Evolutionary conservation across 2,113 vertebrate genomes (phyloP), one percentile per base, ranked within the genome.

Genomic region (Cygnus buccinator): DNA sequence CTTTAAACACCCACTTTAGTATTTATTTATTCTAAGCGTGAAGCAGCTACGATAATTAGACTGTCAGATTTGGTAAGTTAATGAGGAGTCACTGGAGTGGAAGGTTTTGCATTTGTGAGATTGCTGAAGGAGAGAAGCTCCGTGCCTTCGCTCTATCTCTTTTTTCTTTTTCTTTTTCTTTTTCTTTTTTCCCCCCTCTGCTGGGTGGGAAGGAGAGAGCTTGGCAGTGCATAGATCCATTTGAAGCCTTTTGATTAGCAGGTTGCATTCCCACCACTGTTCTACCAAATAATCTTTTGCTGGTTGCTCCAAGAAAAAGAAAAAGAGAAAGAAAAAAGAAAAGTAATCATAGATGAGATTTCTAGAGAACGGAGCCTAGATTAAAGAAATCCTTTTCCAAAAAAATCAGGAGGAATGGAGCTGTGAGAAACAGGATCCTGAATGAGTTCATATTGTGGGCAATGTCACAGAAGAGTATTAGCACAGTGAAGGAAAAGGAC

Each of bases 1-100:
- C 95, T 97, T 98, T 98, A 97, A 98, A 98, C 97, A 97, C 87
- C 95, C 97, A 96, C 98, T 98, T 98, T 98, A 97, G 67, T 98
- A 98, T 98, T 98, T 98, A 98, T 98, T 98, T 98, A 98, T 98
- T 98, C 98, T 97, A 97, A 97, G 97, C 21, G 72, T 46, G 74
- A 97, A 98, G 98, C 97, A 96, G 97, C 98, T 96, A 93, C 89
- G 72, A 96, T 98, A 98, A 98, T 98, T 98, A 98, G 97, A 97
- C 97, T 98, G 98, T 98, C 98, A 98, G 98, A 97, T 97, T 98
- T 95, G 37, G 97, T 96, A 96, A 98, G 97, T 97, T 98, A 98
- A 98, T 98, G 98, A 98, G 98, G 96, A 98, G 97, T 98, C 98
- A 97, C 96, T 94, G 79, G 88, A 97, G 97, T 95, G 95, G 97